Conservation (phyloP, 2,797 vertebrate genomes). For the Manis javanica region DNA sequence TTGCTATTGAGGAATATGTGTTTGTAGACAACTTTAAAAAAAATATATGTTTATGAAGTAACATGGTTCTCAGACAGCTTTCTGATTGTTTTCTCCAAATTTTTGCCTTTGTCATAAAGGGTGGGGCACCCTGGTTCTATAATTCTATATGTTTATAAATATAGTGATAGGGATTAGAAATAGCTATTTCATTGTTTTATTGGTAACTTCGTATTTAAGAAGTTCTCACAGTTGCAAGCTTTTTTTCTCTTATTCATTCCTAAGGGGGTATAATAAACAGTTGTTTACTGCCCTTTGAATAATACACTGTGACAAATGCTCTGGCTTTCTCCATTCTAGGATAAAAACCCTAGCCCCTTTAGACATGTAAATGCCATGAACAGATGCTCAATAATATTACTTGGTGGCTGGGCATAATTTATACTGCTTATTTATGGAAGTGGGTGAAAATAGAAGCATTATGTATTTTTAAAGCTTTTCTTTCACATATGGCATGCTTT, state of each 20-base stretch:
- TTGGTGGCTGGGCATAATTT: slow-evolving; percentile 51
- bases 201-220: slow-evolving; percentile 18
- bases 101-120: not conserved
- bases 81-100: not conserved
- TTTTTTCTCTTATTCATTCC: slow-evolving; percentile 22
- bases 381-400: slow-evolving; percentile 73
- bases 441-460: slow-evolving; percentile 72
- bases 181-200: not conserved
- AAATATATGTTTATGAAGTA: not conserved
- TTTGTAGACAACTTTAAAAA: not conserved
- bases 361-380: slow-evolving; percentile 66
- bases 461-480: slow-evolving; percentile 70
- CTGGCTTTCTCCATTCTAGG: slow-evolving; percentile 43
- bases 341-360: slow-evolving; percentile 64
- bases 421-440: slow-evolving; percentile 72
- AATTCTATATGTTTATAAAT: not conserved
- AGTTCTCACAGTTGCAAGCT: not conserved
- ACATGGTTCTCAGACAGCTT: not conserved
- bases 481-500: slow-evolving; percentile 56
- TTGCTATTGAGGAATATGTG: not conserved
- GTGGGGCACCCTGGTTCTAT: not conserved
- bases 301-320: slow-evolving; percentile 57
- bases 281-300: slow-evolving; percentile 55
- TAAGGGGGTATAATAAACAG: slow-evolving; percentile 2
- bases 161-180: not conserved